phyloP scores from a whole-genome alignment of 2,797 vertebrate species.

The Psittacula derbiana region DNA sequence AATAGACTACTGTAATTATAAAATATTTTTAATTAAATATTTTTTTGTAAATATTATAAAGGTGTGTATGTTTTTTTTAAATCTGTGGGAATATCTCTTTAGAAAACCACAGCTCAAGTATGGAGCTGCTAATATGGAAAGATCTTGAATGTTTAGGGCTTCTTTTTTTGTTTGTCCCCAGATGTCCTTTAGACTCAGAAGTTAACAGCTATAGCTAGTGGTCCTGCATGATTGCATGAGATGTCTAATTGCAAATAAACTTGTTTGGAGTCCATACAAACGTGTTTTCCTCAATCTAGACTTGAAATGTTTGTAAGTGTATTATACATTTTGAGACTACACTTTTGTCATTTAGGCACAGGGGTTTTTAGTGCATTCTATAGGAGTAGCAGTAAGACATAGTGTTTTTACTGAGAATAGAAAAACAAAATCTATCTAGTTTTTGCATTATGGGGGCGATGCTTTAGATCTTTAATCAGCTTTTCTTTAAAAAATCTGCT shows the following conservation, averaged over 20 bases:
- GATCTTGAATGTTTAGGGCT: conserved; percentile 67
- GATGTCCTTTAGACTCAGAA: conserved; percentile 55
- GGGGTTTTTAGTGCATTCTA: conserved; percentile 66
- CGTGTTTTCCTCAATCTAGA: conserved; percentile 74
- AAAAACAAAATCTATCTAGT: conserved; percentile 50
- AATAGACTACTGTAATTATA: conserved; percentile 99
- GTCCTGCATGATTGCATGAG: conserved; percentile 82
- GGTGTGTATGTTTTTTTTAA: conserved; percentile 83
- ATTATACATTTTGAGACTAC: conserved; percentile 65
- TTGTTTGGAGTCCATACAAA: conserved; percentile 73
- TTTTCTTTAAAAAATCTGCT: conserved; percentile 47
- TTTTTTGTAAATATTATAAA: conserved; percentile 97
- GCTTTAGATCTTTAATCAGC: conserved; percentile 61
- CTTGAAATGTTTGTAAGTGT: conserved; percentile 72
- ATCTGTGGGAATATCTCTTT: conserved; percentile 75
- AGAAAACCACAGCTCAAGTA: conserved; percentile 67
- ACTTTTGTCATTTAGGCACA: conserved; percentile 64
- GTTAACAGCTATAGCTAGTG: conserved; percentile 67
- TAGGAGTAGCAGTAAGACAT: conserved; percentile 40
- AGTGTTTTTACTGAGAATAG: conserved; percentile 61
- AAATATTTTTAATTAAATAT: conserved; percentile 99
- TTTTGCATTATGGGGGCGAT: conserved; percentile 59
- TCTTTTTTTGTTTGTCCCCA: conserved; percentile 18
- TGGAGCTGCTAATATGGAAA: conserved; percentile 63
- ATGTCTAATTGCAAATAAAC: conserved; percentile 78